Base-by-base conservation (phyloP, 2,888 invertebrate species). In the Hesperia comma region DNA sequence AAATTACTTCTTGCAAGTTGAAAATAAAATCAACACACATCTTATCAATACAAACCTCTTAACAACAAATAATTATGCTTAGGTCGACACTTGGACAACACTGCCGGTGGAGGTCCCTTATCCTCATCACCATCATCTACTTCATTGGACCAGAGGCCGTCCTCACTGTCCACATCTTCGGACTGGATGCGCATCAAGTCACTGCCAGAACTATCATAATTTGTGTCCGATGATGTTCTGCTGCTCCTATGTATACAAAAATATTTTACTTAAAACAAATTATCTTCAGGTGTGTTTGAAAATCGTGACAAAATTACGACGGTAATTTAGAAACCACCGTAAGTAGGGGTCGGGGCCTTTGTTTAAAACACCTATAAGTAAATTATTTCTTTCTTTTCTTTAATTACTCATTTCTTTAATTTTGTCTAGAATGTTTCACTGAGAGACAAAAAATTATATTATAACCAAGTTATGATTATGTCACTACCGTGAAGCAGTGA, bases 61-160 rank as follows among this genome's bases (percentile, higher is more conserved):
- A 95, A 83, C 63, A 95, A 90, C 72, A 93, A 92, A 94, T 96
- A 97, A 69, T 94, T 94, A 73, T 95, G 95, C 77, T 94, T 94
- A 2, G 96, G 95, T 79, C 93, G 93, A 53, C 92, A 82, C 77
- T 95, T 95, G 57, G 89, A 82, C 56, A 95, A 78, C 7, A 94
- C 93, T 10, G 82, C 78, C 5, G 90, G 92, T 49, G 81, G 75
- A 63, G 87, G 87, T 5, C 80, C 80, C 41, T 78, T 79, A 19
- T 85, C 84, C 3, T 82, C 82, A 4, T 85, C 85, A 10, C 82
- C 78, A 37, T 77, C 77, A 51, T 76, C 76, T 1, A 75, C 76
- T 6, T 74, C 71, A 37, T 70, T 69, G 5, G 74, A 70, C 81
- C 80, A 75, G 0, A 75, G 67, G 3, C 83, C 85, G 4, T 87